Evolutionary conservation across 2,888 invertebrate species (phyloP).

Genomic region (Amphipoea lucens): DNA sequence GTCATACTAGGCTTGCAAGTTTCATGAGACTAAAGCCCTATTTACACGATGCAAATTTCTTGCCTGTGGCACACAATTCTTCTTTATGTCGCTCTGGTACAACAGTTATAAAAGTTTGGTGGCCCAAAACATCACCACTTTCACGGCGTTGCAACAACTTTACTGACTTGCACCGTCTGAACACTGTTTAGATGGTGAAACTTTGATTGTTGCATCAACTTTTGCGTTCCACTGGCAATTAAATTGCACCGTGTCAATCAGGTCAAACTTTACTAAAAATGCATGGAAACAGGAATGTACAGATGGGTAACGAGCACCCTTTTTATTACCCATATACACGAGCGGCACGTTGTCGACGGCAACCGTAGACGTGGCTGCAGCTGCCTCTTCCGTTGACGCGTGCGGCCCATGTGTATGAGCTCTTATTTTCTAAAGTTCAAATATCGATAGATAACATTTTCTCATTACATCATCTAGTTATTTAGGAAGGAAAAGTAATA

Average conservation of each 20-base stretch:
- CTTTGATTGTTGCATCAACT: background rate
- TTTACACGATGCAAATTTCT: background rate
- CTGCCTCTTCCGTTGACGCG: background rate
- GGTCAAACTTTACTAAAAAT: conserved; percentile 4
- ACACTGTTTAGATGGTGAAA: background rate
- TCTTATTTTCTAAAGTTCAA: conserved; percentile 40
- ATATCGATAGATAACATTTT: conserved; percentile 34
- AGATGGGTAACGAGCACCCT: background rate
- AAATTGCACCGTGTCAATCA: background rate
- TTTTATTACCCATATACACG: background rate
- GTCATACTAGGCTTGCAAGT: background rate
- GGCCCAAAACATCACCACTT: background rate
- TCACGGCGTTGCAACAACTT: background rate
- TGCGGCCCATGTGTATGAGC: background rate
- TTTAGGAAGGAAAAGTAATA: conserved; percentile 47
- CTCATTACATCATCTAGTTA: conserved; percentile 45
- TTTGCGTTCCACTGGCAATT: background rate
- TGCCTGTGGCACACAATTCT: background rate
- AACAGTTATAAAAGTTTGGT: background rate
- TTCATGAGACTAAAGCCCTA: background rate
- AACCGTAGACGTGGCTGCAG: background rate
- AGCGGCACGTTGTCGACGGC: background rate
- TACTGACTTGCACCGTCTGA: background rate
- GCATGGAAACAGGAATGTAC: background rate
- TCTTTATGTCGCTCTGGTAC: background rate